Percentiles rank a stretch among this genome's conserved stretches.
phyloP scores from a whole-genome alignment of 1,140 invertebrate genomes.

The Helicoverpa zea region DNA sequence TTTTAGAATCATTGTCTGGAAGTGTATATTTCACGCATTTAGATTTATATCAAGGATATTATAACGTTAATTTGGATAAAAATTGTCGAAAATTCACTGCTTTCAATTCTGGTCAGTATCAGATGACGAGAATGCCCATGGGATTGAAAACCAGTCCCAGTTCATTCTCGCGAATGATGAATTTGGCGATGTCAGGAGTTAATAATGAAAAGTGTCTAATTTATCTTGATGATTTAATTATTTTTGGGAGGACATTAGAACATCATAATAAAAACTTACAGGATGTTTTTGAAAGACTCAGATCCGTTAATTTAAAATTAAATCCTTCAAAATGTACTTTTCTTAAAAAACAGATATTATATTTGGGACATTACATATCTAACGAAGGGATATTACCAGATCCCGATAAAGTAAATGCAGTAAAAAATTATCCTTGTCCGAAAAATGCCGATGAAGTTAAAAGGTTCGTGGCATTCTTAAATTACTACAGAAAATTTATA shows the following conservation, averaged over 20 bases:
- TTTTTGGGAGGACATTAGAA: constrained; percentile 57
- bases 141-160: constrained; percentile 56
- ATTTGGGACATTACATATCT: constrained; percentile 73
- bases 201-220: constrained; percentile 63
- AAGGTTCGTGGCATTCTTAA: constrained; percentile 80
- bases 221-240: constrained; percentile 80
- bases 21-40: constrained; percentile 54
- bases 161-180: constrained; percentile 55
- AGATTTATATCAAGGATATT: constrained; percentile 51
- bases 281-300: constrained; percentile 71
- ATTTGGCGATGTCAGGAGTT: constrained; percentile 53
- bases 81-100: constrained; percentile 52
- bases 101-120: constrained; percentile 53
- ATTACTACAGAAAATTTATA: constrained; percentile 73
- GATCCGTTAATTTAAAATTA: constrained; percentile 75
- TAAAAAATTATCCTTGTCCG: constrained; percentile 75
- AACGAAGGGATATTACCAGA: constrained; percentile 76
- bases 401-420: constrained; percentile 72
- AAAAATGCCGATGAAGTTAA: constrained; percentile 73
- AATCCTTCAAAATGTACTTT: constrained; percentile 73
- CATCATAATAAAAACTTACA: constrained; percentile 73
- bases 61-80: constrained; percentile 41
- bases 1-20: constrained; percentile 55
- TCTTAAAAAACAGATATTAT: constrained; percentile 73
- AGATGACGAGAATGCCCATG: constrained; percentile 56